phyloP scores from a whole-genome alignment of 1,140 invertebrate species.

The Acyrthosiphon pisum region DNA sequence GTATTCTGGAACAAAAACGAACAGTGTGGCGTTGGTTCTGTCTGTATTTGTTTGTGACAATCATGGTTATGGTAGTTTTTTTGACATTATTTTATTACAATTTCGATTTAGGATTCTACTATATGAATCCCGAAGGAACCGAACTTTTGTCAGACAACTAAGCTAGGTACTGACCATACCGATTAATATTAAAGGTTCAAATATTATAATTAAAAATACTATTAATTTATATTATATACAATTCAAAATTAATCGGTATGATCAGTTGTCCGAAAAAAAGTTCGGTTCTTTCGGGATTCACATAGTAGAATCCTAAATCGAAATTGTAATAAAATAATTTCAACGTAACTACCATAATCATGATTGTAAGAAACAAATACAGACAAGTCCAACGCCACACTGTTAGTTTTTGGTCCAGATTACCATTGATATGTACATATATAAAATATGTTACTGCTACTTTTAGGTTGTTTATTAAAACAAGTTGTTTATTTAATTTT shows the following conservation, averaged over 20 bases:
- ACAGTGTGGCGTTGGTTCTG: background rate
- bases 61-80: background rate
- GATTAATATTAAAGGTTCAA: too few species aligned
- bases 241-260: too few species aligned
- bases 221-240: too few species aligned
- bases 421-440: background rate
- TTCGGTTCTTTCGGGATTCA: background rate
- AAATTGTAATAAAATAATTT: background rate
- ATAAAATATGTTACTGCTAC: background rate
- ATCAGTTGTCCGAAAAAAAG: too few species aligned
- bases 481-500: too few species aligned
- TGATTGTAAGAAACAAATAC: background rate
- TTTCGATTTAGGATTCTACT: background rate
- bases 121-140: too few species aligned
- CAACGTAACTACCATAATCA: background rate
- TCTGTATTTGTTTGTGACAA: background rate
- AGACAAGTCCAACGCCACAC: background rate
- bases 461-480: too few species aligned
- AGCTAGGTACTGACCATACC: too few species aligned
- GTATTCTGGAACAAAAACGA: background rate
- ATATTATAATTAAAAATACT: too few species aligned
- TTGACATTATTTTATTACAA: background rate
- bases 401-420: background rate
- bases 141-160: too few species aligned
- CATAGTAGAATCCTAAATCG: background rate